Conservation (phyloP, 2,113 vertebrate species). For the Martes martes region DNA sequence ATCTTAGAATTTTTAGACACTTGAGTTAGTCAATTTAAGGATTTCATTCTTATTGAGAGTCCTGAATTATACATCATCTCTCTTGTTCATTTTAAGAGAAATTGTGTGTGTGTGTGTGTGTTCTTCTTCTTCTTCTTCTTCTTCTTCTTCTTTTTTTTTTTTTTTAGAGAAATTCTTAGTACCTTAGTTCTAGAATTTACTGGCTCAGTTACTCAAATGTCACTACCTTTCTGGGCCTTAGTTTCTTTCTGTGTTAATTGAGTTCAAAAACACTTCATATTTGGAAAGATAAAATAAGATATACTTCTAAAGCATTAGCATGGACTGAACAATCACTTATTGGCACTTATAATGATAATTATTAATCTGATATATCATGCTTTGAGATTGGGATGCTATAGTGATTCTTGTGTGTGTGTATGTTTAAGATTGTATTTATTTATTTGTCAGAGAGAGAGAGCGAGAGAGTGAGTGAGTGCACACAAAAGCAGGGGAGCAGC, state of each 20-base stretch:
- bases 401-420: background rate
- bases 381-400: background rate
- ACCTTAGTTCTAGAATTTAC: background rate
- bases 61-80: background rate
- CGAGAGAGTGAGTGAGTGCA: too few species aligned
- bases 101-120: background rate
- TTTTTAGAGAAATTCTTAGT: background rate
- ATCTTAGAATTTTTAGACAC: slow-evolving; percentile 13
- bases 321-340: background rate
- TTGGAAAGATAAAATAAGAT: background rate
- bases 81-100: background rate
- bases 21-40: background rate
- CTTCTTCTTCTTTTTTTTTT: background rate
- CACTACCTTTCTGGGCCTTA: background rate
- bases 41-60: background rate
- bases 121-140: too few species aligned
- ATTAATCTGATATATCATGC: background rate
- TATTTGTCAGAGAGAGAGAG: too few species aligned
- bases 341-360: background rate
- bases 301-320: background rate
- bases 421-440: too few species aligned
- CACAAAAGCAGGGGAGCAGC: too few species aligned
- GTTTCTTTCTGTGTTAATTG: background rate
- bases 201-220: background rate
- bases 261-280: background rate